Evolutionary conservation across 1,140 invertebrate genomes (phyloP).

Genomic region (Panagrolaimus sp.): DNA sequence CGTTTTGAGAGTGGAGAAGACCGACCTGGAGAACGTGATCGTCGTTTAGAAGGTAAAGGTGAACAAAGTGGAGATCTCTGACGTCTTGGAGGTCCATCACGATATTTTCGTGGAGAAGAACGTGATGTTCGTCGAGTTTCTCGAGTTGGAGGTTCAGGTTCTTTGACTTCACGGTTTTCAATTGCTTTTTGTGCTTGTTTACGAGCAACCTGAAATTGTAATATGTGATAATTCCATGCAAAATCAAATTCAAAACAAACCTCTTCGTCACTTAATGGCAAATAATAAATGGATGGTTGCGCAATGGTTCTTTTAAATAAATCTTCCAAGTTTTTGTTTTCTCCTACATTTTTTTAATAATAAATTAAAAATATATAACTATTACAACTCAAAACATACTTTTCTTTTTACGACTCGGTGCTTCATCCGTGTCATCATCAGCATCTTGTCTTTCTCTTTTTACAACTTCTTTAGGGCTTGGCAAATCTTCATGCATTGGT

Average conservation of each 20-base stretch:
- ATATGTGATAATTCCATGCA: not conserved
- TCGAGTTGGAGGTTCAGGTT: not conserved
- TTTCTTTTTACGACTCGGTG: not conserved
- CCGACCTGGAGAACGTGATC: not conserved
- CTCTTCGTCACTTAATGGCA: conserved; percentile 3
- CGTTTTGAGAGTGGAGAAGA: not conserved
- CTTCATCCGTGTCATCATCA: not conserved
- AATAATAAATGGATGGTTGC: conserved; percentile 1
- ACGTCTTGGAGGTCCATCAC: not conserved
- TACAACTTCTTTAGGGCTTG: no score
- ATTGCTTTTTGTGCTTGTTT: not conserved
- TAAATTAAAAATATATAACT: not conserved
- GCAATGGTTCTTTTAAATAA: not conserved
- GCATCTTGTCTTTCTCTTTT: not conserved
- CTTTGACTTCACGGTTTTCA: not conserved
- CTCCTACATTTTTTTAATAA: not conserved
- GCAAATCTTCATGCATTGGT: no score
- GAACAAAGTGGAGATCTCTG: not conserved
- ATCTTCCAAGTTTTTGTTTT: not conserved
- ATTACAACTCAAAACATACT: not conserved
- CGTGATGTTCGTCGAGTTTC: not conserved
- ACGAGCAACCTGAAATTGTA: not conserved
- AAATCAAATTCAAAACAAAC: not conserved
- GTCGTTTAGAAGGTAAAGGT: not conserved
- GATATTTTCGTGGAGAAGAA: not conserved